Evolutionary conservation across 2,797 vertebrate species (phyloP).

Genomic region (Tiaroga cobitis): DNA sequence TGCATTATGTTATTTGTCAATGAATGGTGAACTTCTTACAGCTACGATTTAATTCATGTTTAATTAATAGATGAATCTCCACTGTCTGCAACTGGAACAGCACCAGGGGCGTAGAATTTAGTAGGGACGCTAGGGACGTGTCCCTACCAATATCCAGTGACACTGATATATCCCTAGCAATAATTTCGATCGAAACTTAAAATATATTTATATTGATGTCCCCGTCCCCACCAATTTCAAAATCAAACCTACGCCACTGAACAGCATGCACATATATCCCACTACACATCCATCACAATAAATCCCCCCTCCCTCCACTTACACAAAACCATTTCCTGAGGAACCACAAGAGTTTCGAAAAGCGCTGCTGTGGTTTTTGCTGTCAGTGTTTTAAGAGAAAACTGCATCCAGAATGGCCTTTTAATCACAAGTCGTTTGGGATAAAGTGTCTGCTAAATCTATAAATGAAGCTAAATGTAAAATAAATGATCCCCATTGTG

Average conservation of each 20-base stretch:
- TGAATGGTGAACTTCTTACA: neutral
- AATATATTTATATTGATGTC: no score
- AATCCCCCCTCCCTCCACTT: neutral
- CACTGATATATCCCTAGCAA: no score
- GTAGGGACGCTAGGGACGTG: no score
- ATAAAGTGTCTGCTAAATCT: neutral
- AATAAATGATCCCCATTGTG: neutral
- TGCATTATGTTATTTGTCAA: neutral
- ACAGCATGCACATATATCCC: no score
- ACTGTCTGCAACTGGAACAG: neutral
- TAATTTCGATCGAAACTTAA: no score
- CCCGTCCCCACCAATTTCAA: no score
- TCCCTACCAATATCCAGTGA: no score
- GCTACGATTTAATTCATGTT: neutral
- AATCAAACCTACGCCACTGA: no score
- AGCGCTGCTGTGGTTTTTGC: neutral
- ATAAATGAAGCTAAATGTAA: neutral
- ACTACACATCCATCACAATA: neutral
- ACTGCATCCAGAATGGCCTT: neutral
- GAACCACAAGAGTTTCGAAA: neutral
- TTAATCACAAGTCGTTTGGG: neutral
- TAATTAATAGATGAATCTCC: neutral
- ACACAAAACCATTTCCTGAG: neutral
- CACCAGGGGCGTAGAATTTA: no score
- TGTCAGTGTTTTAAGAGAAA: neutral